Evolutionary conservation across 2,888 invertebrate genomes (phyloP), one percentile per base, ranked within the genome.

Genomic region (Lagria hirta): DNA sequence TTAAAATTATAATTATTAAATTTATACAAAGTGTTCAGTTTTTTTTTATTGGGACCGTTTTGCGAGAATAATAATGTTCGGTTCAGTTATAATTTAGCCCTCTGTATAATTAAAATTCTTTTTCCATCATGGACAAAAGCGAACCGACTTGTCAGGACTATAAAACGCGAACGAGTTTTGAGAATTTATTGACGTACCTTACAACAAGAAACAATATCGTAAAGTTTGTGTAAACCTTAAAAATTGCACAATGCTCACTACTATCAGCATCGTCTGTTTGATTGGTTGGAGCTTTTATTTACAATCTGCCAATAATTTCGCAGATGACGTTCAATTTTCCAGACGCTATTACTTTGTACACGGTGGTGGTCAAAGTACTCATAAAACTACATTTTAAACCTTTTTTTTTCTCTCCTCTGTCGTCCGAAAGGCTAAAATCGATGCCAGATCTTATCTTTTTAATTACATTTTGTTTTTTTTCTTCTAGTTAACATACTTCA

Each of bases 121-220:
- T 38, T 13, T 6, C 15, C 42, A 42, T 42, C 34, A 42, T 34
- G 42, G 28, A 35, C 42, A 35, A 34, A 42, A 34, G 35, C 16
- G 29, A 38, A 21, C 38, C 38, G 38, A 38, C 37, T 37, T 37
- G 37, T 37, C 41, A 38, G 33, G 38, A 32, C 45, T 29, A 40
- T 45, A 45, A 45, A 45, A 45, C 34, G 34, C 18, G 45, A 45
- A 40, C 45, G 38, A 45, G 38, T 40, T 45, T 45, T 13, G 45
- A 40, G 38, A 51, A 47, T 49, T 51, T 51, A 51, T 47, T 44
- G 51, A 8, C 35, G 34, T 48, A 43, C 32, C 35, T n/a, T 49
- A 43, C 44, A 47, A 41, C 41, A 28, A 40, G 47, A 49, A 51
- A 49, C 51, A 48, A 44, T 49, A 47, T 51, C 49, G 49, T 51